Percentiles rank a stretch among this genome's conserved stretches.
Conservation (phyloP, 2,797 vertebrate genomes). For the Oreochromis grahami region DNA sequence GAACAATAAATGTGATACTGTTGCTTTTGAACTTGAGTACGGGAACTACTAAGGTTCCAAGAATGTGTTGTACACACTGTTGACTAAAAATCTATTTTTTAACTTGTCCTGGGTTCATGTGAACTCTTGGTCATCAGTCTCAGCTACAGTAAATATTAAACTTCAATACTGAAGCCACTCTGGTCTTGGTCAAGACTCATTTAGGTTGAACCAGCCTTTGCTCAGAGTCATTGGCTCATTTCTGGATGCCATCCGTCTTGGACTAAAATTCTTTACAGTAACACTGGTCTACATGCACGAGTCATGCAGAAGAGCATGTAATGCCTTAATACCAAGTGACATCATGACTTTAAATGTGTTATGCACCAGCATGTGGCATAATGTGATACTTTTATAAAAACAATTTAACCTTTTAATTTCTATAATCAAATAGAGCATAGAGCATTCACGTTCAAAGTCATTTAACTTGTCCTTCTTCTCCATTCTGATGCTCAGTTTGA, state of each 20-base stretch:
- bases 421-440: not conserved
- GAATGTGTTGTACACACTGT: not conserved
- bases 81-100: not conserved
- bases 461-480: not conserved
- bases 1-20: not conserved
- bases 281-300: not conserved
- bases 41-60: not conserved
- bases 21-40: not conserved
- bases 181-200: not conserved
- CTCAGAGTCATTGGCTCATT: not conserved
- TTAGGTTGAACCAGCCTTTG: not conserved
- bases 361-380: not conserved
- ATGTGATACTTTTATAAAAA: not conserved
- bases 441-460: not conserved
- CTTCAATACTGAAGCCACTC: not conserved
- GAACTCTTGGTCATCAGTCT: not conserved
- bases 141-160: not conserved
- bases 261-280: not conserved
- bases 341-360: not conserved
- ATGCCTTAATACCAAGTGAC: not conserved
- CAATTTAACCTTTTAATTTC: not conserved
- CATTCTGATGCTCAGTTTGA: not conserved
- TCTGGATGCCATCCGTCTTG: not conserved
- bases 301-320: not conserved
- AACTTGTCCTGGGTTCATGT: not conserved